A percentile compares a stretch with the other conserved stretches of the same genome.
Conservation (phyloP, 2,797 vertebrate genomes). For the Picus viridis region DNA sequence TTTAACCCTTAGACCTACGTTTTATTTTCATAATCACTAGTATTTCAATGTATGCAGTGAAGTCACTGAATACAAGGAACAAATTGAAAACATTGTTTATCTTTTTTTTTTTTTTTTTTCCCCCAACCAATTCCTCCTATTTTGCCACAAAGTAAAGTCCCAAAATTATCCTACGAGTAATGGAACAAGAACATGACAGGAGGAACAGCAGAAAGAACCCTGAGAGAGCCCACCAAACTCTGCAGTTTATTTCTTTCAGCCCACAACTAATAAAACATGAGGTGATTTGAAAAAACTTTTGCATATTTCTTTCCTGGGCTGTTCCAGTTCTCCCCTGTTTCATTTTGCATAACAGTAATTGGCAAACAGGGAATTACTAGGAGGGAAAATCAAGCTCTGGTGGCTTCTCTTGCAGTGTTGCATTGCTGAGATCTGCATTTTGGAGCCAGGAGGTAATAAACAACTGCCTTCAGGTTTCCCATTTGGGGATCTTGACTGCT, state of each 20-base stretch:
- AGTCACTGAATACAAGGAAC: neutral
- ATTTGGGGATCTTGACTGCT: neutral
- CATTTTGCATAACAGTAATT: constrained; percentile 48
- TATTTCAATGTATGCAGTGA: neutral
- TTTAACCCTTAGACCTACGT: neutral
- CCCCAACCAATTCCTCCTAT: neutral
- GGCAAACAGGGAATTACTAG: constrained; percentile 21
- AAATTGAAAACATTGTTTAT: neutral
- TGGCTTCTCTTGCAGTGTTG: neutral
- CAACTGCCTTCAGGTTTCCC: neutral
- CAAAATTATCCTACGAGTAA: neutral
- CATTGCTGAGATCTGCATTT: neutral
- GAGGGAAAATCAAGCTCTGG: constrained; percentile 35
- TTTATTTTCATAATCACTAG: no score
- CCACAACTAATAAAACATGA: neutral
- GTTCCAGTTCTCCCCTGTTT: neutral
- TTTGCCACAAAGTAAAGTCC: neutral
- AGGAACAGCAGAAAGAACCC: neutral
- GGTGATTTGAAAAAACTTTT: constrained; percentile 20
- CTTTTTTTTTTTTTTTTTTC: no score
- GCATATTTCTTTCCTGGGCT: neutral
- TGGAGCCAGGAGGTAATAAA: neutral
- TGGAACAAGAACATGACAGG: neutral
- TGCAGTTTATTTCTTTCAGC: neutral
- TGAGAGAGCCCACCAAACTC: neutral